phyloP scores from a whole-genome alignment of 2,113 vertebrate genomes.

The Calidris pugnax region DNA sequence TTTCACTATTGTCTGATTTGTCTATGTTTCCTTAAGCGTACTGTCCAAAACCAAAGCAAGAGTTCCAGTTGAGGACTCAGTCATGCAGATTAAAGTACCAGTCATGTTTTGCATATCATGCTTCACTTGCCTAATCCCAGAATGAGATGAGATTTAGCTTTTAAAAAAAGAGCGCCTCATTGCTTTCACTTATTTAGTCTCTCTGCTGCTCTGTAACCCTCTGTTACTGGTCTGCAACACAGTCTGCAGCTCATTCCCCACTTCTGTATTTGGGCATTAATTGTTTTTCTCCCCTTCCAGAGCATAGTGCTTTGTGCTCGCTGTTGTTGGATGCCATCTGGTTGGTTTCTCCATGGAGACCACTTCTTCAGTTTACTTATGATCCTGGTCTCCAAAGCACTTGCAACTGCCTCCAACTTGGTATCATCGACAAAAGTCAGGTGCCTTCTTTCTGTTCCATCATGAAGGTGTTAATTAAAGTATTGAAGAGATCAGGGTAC shows the following conservation, averaged over 20 bases:
- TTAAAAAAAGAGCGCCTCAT: background rate
- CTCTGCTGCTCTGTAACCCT: background rate
- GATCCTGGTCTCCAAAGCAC: background rate
- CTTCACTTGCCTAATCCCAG: background rate
- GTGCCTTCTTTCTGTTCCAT: background rate
- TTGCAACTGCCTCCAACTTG: background rate
- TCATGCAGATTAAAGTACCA: background rate
- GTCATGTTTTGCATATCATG: background rate
- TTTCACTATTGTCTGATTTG: background rate
- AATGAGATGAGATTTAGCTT: background rate
- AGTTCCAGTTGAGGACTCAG: background rate
- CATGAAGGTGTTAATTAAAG: slow-evolving; percentile 8
- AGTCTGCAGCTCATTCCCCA: background rate
- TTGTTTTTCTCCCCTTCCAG: background rate
- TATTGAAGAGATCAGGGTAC: background rate
- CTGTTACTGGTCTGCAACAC: background rate
- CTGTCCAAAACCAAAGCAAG: background rate
- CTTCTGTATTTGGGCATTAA: background rate
- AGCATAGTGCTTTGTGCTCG: background rate
- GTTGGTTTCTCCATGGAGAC: slow-evolving; percentile 15
- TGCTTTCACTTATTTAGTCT: background rate
- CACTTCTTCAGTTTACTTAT: background rate
- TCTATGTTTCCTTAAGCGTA: background rate
- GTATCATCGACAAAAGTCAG: background rate
- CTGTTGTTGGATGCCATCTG: background rate